Percentiles rank a stretch among this genome's conserved stretches.
Conservation (phyloP, 2,797 vertebrate genomes). For the Tolypeutes matacus region DNA sequence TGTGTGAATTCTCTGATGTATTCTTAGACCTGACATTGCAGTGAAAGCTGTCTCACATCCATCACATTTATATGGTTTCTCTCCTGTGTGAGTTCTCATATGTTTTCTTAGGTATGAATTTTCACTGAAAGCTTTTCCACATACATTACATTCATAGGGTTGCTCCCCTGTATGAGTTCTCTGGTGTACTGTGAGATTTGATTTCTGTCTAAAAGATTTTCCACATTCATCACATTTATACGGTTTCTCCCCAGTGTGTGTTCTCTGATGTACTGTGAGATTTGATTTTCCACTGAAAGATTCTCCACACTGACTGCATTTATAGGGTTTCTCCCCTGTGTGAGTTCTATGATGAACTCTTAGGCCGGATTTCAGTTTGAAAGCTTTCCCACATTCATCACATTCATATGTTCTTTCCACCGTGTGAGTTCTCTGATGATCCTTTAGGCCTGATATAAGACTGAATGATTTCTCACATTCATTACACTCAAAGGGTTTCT, state of each 20-base stretch:
- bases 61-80: slow-evolving; percentile 31
- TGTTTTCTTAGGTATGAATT: background rate
- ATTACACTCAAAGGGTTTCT: slow-evolving; percentile 22
- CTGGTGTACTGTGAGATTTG: background rate
- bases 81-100: background rate
- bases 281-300: background rate
- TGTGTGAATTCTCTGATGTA: slow-evolving; percentile 74
- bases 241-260: background rate
- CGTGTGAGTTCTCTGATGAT: background rate
- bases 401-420: too few species aligned
- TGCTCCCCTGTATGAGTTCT: background rate
- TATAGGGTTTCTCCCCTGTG: too few species aligned
- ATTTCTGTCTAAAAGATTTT: background rate
- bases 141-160: background rate
- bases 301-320: background rate
- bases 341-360: too few species aligned
- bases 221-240: background rate
- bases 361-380: too few species aligned
- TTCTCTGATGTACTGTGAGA: background rate
- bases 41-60: slow-evolving; percentile 59
- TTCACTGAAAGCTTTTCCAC: background rate
- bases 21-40: slow-evolving; percentile 65
- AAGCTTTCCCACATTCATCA: too few species aligned
- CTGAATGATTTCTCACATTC: background rate
- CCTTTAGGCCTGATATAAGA: background rate